These are phyloP conservation scores for Mesocentrotus franciscanus DNA, from an alignment of 53 echinoderm and acorn worm species.

Conservation along the genomic window DNA sequence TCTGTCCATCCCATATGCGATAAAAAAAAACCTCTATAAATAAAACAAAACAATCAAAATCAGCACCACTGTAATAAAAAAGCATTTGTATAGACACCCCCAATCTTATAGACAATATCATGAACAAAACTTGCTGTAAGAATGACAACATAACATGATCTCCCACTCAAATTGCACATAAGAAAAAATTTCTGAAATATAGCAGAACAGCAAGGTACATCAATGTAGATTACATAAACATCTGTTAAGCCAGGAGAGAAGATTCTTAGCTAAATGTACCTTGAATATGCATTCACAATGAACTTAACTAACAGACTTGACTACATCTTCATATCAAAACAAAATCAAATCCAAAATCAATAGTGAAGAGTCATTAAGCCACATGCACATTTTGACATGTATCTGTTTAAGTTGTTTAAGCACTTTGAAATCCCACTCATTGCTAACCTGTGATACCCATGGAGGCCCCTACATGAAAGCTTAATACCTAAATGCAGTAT, in stretches of 20 bases:
- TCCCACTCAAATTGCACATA: constrained; percentile 45
- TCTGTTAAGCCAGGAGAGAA: not conserved
- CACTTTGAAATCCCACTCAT: not conserved
- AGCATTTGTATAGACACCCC: not conserved
- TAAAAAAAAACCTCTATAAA: not conserved
- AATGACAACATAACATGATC: not conserved
- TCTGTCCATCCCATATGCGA: not conserved
- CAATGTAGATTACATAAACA: not conserved
- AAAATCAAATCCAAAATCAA: not conserved
- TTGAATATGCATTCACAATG: not conserved
- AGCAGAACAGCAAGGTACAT: not conserved
- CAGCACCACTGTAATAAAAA: not conserved
- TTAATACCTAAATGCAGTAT: not conserved
- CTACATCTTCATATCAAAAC: not conserved
- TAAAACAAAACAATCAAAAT: not conserved
- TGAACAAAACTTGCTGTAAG: not conserved
- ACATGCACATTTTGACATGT: not conserved
- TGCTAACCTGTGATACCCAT: too few relatives aligned
- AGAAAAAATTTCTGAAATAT: constrained; percentile 14
- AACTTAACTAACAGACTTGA: not conserved
- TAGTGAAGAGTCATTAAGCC: not conserved
- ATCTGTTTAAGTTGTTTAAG: not conserved
- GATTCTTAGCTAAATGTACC: not conserved
- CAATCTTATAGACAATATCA: not conserved
- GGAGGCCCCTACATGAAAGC: not conserved